A percentile compares a stretch with the other conserved stretches of the same genome.
Conservation (phyloP, 2,888 invertebrate species). For the Ferrisia virgata region DNA sequence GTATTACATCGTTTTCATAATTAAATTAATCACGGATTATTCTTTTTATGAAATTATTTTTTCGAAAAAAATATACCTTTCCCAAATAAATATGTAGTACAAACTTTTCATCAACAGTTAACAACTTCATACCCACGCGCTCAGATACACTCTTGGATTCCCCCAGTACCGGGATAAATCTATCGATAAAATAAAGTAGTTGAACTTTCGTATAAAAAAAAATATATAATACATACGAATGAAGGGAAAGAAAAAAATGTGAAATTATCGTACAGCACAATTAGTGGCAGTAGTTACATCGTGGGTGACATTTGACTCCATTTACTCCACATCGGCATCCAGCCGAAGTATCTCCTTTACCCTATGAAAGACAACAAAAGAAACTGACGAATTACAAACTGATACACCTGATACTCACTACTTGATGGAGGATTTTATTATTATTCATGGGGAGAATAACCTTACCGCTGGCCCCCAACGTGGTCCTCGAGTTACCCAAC, state of each 20-base stretch:
- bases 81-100: no score
- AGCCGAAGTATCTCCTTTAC: slow-evolving; percentile 76
- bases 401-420: no score
- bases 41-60: no score
- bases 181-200: not conserved
- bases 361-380: slow-evolving; percentile 54
- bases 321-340: slow-evolving; percentile 78
- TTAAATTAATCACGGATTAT: no score
- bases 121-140: no score
- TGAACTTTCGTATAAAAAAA: not conserved
- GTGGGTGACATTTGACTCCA: slow-evolving; percentile 78
- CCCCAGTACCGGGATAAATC: not conserved
- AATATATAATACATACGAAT: not conserved
- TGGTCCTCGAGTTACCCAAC: slow-evolving; percentile 81
- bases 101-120: no score
- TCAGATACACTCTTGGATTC: no score
- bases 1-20: no score
- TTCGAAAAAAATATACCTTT: no score
- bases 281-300: slow-evolving; percentile 84
- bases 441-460: not conserved
- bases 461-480: slow-evolving; percentile 64
- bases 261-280: not conserved
- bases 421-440: no score
- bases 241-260: not conserved
- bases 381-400: slow-evolving; percentile 49